phyloP scores from a whole-genome alignment of 1,140 invertebrate genomes.

The Galleria mellonella region DNA sequence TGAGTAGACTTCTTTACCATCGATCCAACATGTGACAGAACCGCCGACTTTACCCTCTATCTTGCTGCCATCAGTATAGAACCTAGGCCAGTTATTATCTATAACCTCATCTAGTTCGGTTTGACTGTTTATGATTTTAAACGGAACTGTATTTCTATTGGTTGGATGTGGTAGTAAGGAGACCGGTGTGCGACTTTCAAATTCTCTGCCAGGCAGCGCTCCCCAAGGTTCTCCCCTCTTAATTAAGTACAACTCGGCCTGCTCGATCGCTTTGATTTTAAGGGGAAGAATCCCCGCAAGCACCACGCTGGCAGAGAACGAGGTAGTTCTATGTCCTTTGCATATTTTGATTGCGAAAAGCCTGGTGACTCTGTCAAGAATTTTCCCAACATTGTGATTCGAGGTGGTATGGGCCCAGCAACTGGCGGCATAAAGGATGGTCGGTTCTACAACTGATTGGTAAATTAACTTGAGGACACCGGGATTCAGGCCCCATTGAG shows the following conservation, averaged over 20 bases:
- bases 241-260: slow-evolving; percentile 12
- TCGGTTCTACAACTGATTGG: slow-evolving; percentile 12
- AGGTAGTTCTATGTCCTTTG: slow-evolving; percentile 15
- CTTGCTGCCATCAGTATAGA: slow-evolving; percentile 18
- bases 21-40: slow-evolving; percentile 1
- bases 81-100: not conserved
- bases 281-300: slow-evolving; percentile 19
- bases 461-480: slow-evolving; percentile 14
- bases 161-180: slow-evolving; percentile 6
- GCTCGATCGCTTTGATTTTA: slow-evolving; percentile 14
- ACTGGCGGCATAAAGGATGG: slow-evolving; percentile 14
- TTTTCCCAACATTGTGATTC: slow-evolving; percentile 4
- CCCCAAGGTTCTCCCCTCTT: slow-evolving; percentile 6
- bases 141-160: not conserved
- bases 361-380: slow-evolving; percentile 6
- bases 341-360: slow-evolving; percentile 18
- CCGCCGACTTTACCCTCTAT: slow-evolving; percentile 10
- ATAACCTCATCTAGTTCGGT: too few relatives aligned
- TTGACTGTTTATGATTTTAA: not conserved
- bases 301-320: slow-evolving; percentile 13
- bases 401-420: slow-evolving; percentile 11
- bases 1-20: not conserved
- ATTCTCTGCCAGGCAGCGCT: slow-evolving; percentile 5
- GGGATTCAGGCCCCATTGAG: slow-evolving; percentile 2
- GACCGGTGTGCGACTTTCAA: slow-evolving; percentile 2